Conservation (phyloP, 2,888 invertebrate genomes). For the Tipula helvola region DNA sequence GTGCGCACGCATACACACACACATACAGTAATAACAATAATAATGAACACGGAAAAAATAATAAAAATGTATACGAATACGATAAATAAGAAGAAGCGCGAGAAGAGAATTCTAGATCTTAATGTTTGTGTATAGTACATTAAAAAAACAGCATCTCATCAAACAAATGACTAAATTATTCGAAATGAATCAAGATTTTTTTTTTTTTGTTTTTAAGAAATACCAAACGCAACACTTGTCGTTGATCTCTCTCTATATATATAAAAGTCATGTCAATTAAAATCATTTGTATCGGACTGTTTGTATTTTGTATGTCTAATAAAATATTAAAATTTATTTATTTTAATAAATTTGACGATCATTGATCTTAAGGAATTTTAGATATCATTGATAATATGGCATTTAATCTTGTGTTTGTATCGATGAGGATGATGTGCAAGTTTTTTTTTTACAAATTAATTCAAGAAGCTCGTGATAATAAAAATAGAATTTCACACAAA, state of each 20-base stretch:
- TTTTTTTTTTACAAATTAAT: too few species aligned
- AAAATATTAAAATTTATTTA: background rate
- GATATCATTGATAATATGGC: background rate
- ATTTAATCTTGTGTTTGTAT: background rate
- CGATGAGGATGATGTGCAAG: background rate
- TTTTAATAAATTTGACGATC: background rate
- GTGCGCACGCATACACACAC: background rate
- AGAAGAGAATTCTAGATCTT: background rate
- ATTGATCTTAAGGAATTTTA: background rate
- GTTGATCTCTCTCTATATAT: background rate
- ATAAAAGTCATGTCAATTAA: background rate
- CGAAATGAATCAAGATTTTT: background rate
- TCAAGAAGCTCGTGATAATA: background rate
- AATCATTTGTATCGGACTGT: background rate
- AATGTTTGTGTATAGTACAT: background rate
- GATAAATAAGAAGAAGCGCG: background rate
- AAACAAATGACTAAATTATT: background rate
- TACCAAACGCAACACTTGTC: background rate
- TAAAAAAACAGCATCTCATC: background rate
- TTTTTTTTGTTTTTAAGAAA: background rate
- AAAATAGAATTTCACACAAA: background rate
- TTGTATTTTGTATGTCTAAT: background rate
- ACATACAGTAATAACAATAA: background rate
- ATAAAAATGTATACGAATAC: background rate
- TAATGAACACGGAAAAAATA: background rate